phyloP scores from a whole-genome alignment of 1,140 invertebrate genomes.

The Proales similis region DNA sequence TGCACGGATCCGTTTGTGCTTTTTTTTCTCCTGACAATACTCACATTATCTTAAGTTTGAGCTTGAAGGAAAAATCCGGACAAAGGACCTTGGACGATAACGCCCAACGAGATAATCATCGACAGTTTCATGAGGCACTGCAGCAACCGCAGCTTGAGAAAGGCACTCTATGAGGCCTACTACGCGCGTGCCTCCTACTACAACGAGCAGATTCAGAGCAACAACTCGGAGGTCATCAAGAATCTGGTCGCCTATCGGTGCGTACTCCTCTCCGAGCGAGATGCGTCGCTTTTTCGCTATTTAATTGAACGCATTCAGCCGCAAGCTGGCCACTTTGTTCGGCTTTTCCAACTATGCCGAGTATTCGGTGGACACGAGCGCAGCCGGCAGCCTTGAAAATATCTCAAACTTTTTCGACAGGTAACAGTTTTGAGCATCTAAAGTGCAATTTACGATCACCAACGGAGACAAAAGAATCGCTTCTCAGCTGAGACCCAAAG shows the following conservation, averaged over 20 bases:
- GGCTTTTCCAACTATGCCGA: slow-evolving; percentile 72
- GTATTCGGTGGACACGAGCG: slow-evolving; percentile 87
- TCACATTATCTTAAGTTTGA: background rate
- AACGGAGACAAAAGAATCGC: slow-evolving; percentile 25
- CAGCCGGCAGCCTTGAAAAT: slow-evolving; percentile 74
- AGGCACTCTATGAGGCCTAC: slow-evolving; percentile 72
- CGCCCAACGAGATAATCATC: slow-evolving; percentile 64
- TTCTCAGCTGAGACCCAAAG: slow-evolving; percentile 5
- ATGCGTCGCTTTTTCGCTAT: no score
- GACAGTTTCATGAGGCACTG: slow-evolving; percentile 71
- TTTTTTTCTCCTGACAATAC: slow-evolving; percentile 23
- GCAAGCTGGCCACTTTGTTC: slow-evolving; percentile 65
- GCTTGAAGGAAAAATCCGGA: slow-evolving; percentile 54
- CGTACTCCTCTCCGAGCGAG: no score
- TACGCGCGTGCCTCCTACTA: slow-evolving; percentile 63
- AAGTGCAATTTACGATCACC: background rate
- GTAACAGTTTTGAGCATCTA: background rate
- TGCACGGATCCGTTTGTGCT: slow-evolving; percentile 57
- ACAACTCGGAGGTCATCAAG: slow-evolving; percentile 57
- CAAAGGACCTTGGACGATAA: slow-evolving; percentile 55
- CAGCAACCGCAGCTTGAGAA: slow-evolving; percentile 65
- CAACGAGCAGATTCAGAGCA: slow-evolving; percentile 62
- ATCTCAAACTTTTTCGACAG: slow-evolving; percentile 66
- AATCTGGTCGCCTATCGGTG: background rate
- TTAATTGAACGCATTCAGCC: slow-evolving; percentile 49